A percentile compares a stretch with the other conserved stretches of the same genome.
Evolutionary conservation across 2,888 invertebrate genomes (phyloP).

Genomic region (Drosophila mercatorum): DNA sequence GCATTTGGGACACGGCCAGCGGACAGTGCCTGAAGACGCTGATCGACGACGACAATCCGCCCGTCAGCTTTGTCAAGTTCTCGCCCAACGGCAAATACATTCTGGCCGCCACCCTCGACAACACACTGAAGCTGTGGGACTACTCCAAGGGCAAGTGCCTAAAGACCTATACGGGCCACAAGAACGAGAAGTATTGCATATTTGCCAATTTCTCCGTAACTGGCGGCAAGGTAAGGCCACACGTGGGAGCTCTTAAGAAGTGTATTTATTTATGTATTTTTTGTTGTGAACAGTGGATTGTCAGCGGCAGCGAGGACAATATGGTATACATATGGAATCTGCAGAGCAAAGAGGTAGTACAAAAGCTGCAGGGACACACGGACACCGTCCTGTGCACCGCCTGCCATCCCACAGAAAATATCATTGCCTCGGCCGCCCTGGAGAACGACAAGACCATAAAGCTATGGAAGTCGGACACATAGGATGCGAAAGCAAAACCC

Average conservation of each 20-base stretch:
- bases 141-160: slow-evolving; percentile 99
- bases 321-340: slow-evolving; percentile 99
- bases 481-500: slow-evolving; percentile 77
- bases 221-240: slow-evolving; percentile 93
- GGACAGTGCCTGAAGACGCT: slow-evolving; percentile 99
- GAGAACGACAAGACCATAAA: slow-evolving; percentile 99
- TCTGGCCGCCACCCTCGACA: slow-evolving; percentile 98
- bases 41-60: slow-evolving; percentile 99
- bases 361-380: slow-evolving; percentile 98
- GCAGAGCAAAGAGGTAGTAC: slow-evolving; percentile 99
- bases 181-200: slow-evolving; percentile 99
- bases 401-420: slow-evolving; percentile 99
- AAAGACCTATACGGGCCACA: slow-evolving; percentile 99
- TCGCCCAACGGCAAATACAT: slow-evolving; percentile 99
- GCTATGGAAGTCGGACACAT: slow-evolving; percentile 98
- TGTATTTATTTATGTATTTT: background rate
- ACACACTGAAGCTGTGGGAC: slow-evolving; percentile 99
- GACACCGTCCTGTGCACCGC: slow-evolving; percentile 98
- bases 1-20: slow-evolving; percentile 99
- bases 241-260: background rate
- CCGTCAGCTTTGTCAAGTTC: slow-evolving; percentile 99
- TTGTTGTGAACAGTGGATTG: slow-evolving; percentile 93
- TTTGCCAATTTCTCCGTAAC: slow-evolving; percentile 99
- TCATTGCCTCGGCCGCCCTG: slow-evolving; percentile 98
- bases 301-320: slow-evolving; percentile 99